Base-by-base conservation (phyloP, 1,140 invertebrate species). In the Aphelinus certus region DNA sequence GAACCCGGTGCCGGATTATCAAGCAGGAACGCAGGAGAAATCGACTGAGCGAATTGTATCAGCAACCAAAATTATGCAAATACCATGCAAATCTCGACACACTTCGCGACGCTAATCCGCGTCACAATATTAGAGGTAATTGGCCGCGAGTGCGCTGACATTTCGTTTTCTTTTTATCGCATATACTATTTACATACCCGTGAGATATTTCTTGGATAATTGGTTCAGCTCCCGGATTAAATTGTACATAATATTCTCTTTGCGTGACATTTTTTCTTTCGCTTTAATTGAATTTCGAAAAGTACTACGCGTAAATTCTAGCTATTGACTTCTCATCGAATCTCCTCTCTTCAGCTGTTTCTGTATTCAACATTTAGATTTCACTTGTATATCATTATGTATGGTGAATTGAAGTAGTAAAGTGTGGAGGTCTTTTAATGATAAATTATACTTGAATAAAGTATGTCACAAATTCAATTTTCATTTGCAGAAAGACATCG, bases 121-220 rank as follows among this genome's bases (percentile, higher is more conserved):
- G 83, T 88, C 86, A 86, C 83, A 85, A 86, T 87, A 86, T 88
- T 84, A 84, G 80, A 86, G 83, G 85, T 86, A 88, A 87, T 87
- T 88, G 85, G 81, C 85, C 85, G 79, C 78, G 79, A 80, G 80
- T 80, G 62, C 73, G 78, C 56, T 79, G 79, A 81, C 79, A 80
- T 75, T 47, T 80, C 65, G 78, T 61, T 80, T 79, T 80, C 78
- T 73, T 69, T 73, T 77, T 77, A 45, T 63, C 47, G 45, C 42
- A 26, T 26, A n/a, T 49, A 60, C 4, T 61, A 48, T 61, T 70
- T 61, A 53, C 45, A 7, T 70, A 70, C 47, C 56, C 3, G 6
- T 7, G 48, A 53, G 10, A 71, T 51, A 3, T 46, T 71, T 45
- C 51, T 55, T 55, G 1, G 45, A 26, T 65, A 65, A 49, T 53